Evolutionary conservation across 2,888 invertebrate genomes (phyloP).

Genomic region (Chromoteleia sp.): DNA sequence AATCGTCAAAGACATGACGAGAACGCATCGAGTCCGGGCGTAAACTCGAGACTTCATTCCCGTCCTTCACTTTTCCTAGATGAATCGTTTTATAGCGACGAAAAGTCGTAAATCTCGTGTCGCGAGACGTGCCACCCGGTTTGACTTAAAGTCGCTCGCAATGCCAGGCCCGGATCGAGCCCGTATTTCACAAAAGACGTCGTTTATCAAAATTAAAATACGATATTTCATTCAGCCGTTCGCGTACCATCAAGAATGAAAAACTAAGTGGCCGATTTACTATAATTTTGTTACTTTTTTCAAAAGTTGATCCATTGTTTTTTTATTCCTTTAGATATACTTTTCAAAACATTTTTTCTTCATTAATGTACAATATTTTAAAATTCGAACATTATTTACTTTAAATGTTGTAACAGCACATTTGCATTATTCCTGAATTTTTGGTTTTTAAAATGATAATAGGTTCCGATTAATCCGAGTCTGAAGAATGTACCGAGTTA

Average conservation of each 20-base stretch:
- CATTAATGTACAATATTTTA: neutral
- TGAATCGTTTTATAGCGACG: conserved; percentile 55
- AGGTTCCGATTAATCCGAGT: neutral
- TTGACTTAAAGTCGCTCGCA: conserved; percentile 34
- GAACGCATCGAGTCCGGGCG: conserved; percentile 14
- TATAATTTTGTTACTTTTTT: neutral
- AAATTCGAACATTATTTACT: too few species aligned
- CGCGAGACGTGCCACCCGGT: conserved; percentile 11
- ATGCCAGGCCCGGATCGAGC: conserved; percentile 8
- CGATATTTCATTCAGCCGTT: conserved; percentile 38
- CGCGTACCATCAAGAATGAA: neutral
- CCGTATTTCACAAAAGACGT: conserved; percentile 28
- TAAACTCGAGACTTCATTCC: conserved; percentile 47
- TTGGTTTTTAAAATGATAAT: too few species aligned
- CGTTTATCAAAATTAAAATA: conserved; percentile 58
- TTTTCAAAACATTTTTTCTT: too few species aligned
- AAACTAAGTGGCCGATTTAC: neutral
- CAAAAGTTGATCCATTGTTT: neutral
- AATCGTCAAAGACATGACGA: conserved; percentile 26
- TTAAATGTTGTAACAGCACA: too few species aligned
- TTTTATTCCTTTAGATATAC: too few species aligned
- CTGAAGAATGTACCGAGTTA: too few species aligned
- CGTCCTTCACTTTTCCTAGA: conserved; percentile 19
- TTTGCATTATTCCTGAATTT: too few species aligned
- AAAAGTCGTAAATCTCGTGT: conserved; percentile 63